phyloP scores from a whole-genome alignment of 2,888 invertebrate genomes.

The Pristionchus arcanus region DNA sequence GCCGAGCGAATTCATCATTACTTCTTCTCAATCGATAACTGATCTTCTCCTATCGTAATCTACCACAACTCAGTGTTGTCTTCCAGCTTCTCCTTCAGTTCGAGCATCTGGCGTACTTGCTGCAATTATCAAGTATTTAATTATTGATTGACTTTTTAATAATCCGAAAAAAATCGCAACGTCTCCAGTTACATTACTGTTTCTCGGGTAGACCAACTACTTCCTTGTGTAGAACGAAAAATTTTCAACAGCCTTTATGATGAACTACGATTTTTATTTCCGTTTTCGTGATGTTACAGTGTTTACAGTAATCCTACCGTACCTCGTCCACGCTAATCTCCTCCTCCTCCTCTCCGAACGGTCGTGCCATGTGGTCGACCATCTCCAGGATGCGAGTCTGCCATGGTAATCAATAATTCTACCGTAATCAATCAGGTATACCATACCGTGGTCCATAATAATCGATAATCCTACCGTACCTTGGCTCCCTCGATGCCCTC shows the following conservation, averaged over 20 bases:
- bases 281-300: not conserved
- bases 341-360: not conserved
- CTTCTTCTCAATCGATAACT: not conserved
- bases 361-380: not conserved
- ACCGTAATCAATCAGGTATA: slow-evolving; percentile 5
- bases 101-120: not conserved
- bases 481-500: slow-evolving; percentile 48
- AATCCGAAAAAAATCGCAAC: not conserved
- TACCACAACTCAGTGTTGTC: not conserved
- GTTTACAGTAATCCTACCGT: not conserved
- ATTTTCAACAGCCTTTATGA: too few species aligned
- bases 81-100: slow-evolving; percentile 24
- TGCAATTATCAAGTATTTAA: not conserved
- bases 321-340: slow-evolving; percentile 29
- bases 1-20: not conserved
- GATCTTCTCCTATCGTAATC: not conserved
- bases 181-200: too few species aligned
- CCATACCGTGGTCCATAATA: too few species aligned
- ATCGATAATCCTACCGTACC: slow-evolving; percentile 39
- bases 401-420: not conserved
- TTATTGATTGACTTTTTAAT: not conserved
- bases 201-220: too few species aligned
- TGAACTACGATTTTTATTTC: not conserved
- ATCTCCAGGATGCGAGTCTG: slow-evolving; percentile 16
- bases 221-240: too few species aligned